Conservation (phyloP, 2,113 vertebrate species). For the Thomomys bottae region DNA sequence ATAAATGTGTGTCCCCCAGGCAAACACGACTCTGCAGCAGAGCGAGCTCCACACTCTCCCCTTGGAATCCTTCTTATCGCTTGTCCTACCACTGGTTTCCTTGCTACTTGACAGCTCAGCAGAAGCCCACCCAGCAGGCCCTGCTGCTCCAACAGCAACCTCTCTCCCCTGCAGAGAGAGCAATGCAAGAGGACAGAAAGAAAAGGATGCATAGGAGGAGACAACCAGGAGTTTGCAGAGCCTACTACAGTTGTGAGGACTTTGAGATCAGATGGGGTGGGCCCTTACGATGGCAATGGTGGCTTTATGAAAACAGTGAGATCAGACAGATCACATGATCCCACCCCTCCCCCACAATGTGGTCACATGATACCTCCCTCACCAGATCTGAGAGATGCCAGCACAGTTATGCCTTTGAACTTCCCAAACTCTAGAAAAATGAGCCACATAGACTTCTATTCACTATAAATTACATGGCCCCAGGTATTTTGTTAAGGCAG, state of each 20-base stretch:
- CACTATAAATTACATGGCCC: neutral
- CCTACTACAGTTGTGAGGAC: neutral
- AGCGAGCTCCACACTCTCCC: fast-evolving
- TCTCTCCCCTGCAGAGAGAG: neutral
- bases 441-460: neutral
- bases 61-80: neutral
- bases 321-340: neutral
- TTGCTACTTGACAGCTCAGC: neutral
- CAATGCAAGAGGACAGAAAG: neutral
- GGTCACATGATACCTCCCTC: neutral
- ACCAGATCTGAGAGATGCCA: neutral
- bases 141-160: neutral
- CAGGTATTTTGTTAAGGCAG: neutral
- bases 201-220: neutral
- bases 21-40: neutral
- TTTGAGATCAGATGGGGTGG: neutral
- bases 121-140: neutral
- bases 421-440: neutral
- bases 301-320: neutral
- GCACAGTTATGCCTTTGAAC: neutral
- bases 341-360: neutral
- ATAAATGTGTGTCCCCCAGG: slow-evolving; percentile 58
- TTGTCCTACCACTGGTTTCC: neutral
- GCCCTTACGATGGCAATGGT: neutral
- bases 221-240: neutral